Base-by-base conservation (phyloP, 2,113 vertebrate species). In the Protomyctophum bolini region DNA sequence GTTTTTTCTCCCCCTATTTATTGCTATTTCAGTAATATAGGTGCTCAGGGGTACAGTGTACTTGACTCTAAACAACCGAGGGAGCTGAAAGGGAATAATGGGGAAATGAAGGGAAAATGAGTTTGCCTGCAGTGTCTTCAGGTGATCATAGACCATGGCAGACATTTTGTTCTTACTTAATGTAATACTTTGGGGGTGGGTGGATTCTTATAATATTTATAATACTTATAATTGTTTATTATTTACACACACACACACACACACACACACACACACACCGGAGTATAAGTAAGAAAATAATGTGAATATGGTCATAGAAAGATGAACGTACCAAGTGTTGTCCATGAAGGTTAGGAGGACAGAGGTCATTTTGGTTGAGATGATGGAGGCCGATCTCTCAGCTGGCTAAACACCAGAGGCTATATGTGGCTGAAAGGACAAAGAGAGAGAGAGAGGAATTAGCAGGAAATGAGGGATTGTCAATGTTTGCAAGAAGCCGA, bases 381-480 rank as follows among this genome's bases (percentile, higher is more conserved):
- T 62, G 46, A 82, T 76, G 78, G 70, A 74, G 86, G 84, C 81
- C 68, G 70, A 75, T 70, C 81, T 84, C 81, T 87, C 87, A 86
- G 76, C 81, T 86, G 82, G 88, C 74, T 63, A 77, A 86, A 41
- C 29, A 7, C 9, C 75, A 81, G 14, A 73, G 72, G 69, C 74
- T 66, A 78, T 47, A 59, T 75, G 83, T 85, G 83, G 79, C 70
- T 74, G 71, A 68, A 76, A 10, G 65, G 75, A 52, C 63, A 66
- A 55, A 65, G 66, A 65, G 66, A 70, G 66, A 85, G 49, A 69
- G 63, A 68, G 70, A 46, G 33, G 60, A 68, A 68, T 77, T 67
- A 21, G 70, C 78, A 54, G 63, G 56, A 28, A 82, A 75, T 68
- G 78, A 79, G 57, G 15, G 29, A 62, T 46, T 65, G 65, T 81